Evolutionary conservation across 2,888 invertebrate genomes (phyloP).

Genomic region (Pollenia griseotomentosa): DNA sequence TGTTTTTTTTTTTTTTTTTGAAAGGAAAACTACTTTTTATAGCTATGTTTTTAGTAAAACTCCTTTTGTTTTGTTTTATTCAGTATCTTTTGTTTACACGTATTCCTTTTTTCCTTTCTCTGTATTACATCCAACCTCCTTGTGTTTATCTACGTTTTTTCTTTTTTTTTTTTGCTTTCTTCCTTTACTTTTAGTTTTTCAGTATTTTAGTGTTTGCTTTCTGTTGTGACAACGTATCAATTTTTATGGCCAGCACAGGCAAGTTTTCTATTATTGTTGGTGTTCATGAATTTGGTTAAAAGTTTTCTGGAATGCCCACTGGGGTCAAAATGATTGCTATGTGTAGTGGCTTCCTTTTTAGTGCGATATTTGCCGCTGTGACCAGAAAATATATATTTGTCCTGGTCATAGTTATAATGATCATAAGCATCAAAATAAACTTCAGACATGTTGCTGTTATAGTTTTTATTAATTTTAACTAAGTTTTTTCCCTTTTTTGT

Average conservation of each 20-base stretch:
- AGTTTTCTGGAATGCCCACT: constrained; percentile 97
- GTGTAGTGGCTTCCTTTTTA: constrained; percentile 94
- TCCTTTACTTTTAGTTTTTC: constrained; percentile 24
- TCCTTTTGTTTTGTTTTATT: constrained; percentile 5
- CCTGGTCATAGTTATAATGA: constrained; percentile 96
- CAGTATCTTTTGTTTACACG: background rate
- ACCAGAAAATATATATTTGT: constrained; percentile 93
- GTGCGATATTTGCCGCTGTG: constrained; percentile 96
- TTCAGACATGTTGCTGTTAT: constrained; percentile 89
- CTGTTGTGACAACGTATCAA: constrained; percentile 70
- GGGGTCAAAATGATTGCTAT: constrained; percentile 96
- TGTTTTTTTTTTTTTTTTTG: constrained; percentile 41
- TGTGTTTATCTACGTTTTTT: constrained; percentile 21
- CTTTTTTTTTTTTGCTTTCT: constrained; percentile 34
- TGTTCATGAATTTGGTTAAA: constrained; percentile 92
- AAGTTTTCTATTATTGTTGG: constrained; percentile 91
- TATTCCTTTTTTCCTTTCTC: constrained; percentile 36
- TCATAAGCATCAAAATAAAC: constrained; percentile 95
- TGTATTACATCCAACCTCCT: constrained; percentile 52
- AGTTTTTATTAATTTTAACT: background rate
- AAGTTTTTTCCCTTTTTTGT: constrained; percentile 17
- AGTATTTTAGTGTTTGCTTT: constrained; percentile 58
- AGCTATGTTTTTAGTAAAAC: constrained; percentile 10
- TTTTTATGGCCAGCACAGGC: constrained; percentile 75
- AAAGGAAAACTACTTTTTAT: constrained; percentile 4